Evolutionary conservation across 2,113 vertebrate genomes (phyloP).

Genomic region (Saccopteryx leptura): DNA sequence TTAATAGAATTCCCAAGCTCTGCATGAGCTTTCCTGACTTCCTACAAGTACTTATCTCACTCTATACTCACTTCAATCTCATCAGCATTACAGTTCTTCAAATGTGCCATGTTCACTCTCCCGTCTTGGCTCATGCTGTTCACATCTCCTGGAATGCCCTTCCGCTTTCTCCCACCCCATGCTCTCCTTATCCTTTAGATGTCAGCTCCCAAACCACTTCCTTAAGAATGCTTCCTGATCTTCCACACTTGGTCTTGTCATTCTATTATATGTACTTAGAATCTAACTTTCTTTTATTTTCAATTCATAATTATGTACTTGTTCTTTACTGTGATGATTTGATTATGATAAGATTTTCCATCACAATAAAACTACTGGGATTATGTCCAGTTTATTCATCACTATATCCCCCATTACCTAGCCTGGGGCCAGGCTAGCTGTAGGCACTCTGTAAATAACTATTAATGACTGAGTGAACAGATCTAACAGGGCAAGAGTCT

Average conservation of each 20-base stretch:
- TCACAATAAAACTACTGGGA: neutral
- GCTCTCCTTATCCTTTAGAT: neutral
- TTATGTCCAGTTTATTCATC: neutral
- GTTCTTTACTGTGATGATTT: neutral
- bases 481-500: neutral
- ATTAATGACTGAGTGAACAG: neutral
- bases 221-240: neutral
- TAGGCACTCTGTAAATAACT: neutral
- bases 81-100: neutral
- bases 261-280: neutral
- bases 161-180: neutral
- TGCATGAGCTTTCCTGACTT: neutral
- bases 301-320: neutral
- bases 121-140: neutral
- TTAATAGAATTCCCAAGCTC: neutral
- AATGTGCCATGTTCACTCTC: neutral
- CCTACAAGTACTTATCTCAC: neutral
- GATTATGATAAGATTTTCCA: neutral
- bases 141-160: neutral
- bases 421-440: too few relatives aligned
- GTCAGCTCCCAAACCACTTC: neutral
- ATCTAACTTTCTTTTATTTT: neutral
- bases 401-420: neutral
- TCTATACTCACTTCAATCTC: neutral
- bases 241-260: neutral